Evolutionary conservation across 2,797 vertebrate species (phyloP).

Genomic region (Peromyscus nudipes): DNA sequence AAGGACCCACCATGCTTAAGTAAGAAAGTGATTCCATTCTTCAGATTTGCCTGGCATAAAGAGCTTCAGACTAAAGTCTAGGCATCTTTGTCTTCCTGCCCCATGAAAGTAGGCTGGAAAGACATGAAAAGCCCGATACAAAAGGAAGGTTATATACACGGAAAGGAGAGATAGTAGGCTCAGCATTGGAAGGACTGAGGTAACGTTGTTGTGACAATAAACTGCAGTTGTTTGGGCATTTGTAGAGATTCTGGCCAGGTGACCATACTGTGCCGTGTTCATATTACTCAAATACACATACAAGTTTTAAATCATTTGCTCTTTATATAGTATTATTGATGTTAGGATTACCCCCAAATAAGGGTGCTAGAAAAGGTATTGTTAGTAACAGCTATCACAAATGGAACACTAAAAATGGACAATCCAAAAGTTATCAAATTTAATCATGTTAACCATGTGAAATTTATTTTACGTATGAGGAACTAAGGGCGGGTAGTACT

Average conservation of each 20-base stretch:
- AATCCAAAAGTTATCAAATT: not conserved
- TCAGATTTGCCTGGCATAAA: not conserved
- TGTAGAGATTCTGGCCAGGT: slow-evolving; percentile 36
- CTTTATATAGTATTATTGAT: not conserved
- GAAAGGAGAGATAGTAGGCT: slow-evolving; percentile 57
- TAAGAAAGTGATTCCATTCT: slow-evolving; percentile 54
- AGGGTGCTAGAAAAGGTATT: not conserved
- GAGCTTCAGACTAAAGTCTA: slow-evolving; percentile 50
- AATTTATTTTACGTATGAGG: not conserved
- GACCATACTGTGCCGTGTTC: not conserved
- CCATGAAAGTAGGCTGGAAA: slow-evolving; percentile 69
- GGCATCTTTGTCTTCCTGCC: slow-evolving; percentile 60
- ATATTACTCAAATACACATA: not conserved
- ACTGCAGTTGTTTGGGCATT: slow-evolving; percentile 63
- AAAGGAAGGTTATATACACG: slow-evolving; percentile 43
- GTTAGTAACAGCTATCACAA: not conserved
- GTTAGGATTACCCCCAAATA: slow-evolving; percentile 8
- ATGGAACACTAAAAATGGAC: not conserved
- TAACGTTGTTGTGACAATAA: slow-evolving; percentile 56
- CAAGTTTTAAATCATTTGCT: slow-evolving; percentile 3
- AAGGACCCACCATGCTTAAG: not conserved
- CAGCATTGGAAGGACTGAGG: slow-evolving; percentile 67
- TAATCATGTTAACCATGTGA: not conserved
- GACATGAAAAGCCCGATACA: slow-evolving; percentile 20
- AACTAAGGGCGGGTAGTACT: not conserved